These are phyloP conservation scores for Gerris buenoi DNA, from an alignment of 1,140 invertebrate species.

Conservation along the genomic window DNA sequence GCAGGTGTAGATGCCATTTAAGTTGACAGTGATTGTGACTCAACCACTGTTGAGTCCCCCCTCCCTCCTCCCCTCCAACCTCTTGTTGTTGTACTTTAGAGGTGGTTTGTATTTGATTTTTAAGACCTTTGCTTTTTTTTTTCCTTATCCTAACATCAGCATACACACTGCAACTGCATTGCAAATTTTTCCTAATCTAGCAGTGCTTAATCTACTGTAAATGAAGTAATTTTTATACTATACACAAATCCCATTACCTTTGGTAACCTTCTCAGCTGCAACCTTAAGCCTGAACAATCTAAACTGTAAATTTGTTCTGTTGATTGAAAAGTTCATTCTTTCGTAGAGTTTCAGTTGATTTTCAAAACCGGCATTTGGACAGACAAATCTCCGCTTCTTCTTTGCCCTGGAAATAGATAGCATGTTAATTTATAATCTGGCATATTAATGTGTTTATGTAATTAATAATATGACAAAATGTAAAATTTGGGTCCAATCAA, in stretches of 20 bases:
- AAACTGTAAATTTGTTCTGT: conserved; percentile 52
- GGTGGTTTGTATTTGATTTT: too few relatives aligned
- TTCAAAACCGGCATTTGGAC: conserved; percentile 57
- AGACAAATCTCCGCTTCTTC: conserved; percentile 44
- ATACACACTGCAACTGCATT: too few relatives aligned
- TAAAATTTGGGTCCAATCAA: neutral
- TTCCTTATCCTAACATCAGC: too few relatives aligned
- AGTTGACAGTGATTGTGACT: too few relatives aligned
- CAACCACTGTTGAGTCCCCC: too few relatives aligned
- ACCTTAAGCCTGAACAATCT: conserved; percentile 59
- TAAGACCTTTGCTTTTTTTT: too few relatives aligned
- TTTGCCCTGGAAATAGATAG: conserved; percentile 35
- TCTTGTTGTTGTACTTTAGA: too few relatives aligned
- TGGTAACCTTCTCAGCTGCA: conserved; percentile 61
- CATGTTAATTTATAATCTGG: conserved; percentile 2
- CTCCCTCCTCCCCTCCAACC: too few relatives aligned
- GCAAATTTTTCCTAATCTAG: too few relatives aligned
- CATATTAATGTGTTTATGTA: neutral
- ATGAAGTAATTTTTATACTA: conserved; percentile 3
- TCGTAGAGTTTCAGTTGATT: conserved; percentile 60
- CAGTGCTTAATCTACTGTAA: neutral
- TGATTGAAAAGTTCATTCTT: conserved; percentile 54
- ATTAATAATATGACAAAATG: neutral
- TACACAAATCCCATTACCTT: conserved; percentile 43
- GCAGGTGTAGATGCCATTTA: too few relatives aligned